Evolutionary conservation across 2,113 vertebrate genomes (phyloP).

Genomic region (Antechinus flavipes): DNA sequence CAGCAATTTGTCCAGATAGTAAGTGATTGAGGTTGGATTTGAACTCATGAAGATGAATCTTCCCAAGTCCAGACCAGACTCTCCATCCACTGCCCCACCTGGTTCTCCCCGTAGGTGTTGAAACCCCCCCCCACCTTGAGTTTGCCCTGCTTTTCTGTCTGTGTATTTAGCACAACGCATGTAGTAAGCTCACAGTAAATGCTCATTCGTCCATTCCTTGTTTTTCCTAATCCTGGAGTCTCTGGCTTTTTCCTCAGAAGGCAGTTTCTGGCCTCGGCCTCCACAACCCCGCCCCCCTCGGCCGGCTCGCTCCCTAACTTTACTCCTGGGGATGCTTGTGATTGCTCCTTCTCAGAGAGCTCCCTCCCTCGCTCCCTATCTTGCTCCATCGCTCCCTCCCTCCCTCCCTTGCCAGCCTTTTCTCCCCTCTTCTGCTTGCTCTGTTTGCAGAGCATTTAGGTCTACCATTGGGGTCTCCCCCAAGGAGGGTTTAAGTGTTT

Average conservation of each 20-base stretch:
- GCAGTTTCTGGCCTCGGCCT: neutral
- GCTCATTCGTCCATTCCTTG: too few species aligned
- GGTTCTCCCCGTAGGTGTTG: neutral
- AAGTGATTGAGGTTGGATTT: neutral
- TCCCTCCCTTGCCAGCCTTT: fast-evolving
- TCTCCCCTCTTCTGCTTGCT: neutral
- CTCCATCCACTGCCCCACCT: neutral
- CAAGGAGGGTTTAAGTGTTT: conserved; percentile 59
- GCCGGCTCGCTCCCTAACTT: neutral
- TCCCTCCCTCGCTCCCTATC: fast-evolving
- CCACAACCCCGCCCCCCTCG: neutral
- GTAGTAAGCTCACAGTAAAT: neutral
- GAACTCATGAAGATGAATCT: neutral
- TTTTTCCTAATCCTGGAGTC: too few species aligned
- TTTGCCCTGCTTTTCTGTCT: neutral
- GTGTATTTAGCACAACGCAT: neutral
- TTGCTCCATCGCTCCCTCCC: too few species aligned
- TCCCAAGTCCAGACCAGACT: neutral
- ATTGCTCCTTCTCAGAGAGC: neutral
- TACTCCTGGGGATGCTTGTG: neutral
- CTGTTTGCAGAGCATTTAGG: neutral
- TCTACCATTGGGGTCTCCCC: conserved; percentile 23
- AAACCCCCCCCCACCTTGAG: neutral
- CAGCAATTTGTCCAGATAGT: neutral
- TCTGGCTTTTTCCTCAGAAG: neutral